Percentiles rank a stretch among this genome's conserved stretches.
Evolutionary conservation across 2,797 vertebrate genomes (phyloP).

Genomic region (Loriculus beryllinus): DNA sequence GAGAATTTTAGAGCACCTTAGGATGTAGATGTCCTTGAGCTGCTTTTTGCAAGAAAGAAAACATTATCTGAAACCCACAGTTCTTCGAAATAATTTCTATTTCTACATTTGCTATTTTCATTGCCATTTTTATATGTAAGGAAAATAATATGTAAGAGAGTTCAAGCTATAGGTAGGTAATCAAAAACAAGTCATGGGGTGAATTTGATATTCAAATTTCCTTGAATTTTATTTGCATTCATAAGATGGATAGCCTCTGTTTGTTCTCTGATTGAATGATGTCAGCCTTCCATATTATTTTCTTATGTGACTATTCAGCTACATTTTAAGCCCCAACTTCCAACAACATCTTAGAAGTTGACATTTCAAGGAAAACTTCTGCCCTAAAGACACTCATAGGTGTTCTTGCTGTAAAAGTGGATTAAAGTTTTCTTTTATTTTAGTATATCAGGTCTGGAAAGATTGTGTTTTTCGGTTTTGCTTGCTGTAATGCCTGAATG

Average conservation of each 20-base stretch:
- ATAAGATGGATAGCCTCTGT: not conserved
- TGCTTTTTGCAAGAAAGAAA: not conserved
- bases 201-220: conserved; percentile 35
- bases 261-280: conserved; percentile 13
- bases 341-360: not conserved
- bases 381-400: not conserved
- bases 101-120: not conserved
- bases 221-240: conserved; percentile 38
- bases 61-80: not conserved
- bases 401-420: not conserved
- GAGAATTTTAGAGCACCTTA: not conserved
- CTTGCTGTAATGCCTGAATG: not conserved
- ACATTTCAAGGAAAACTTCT: not conserved
- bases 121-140: not conserved
- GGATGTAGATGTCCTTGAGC: not conserved
- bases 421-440: not conserved
- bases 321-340: not conserved
- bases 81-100: conserved; percentile 13
- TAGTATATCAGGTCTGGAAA: not conserved
- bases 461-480: not conserved
- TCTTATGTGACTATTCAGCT: not conserved
- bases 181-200: conserved; percentile 7
- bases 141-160: not conserved
- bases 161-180: not conserved
- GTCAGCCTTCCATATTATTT: not conserved